Base-by-base conservation (phyloP, 1,140 invertebrate genomes). In the Andricus grossulariae region DNA sequence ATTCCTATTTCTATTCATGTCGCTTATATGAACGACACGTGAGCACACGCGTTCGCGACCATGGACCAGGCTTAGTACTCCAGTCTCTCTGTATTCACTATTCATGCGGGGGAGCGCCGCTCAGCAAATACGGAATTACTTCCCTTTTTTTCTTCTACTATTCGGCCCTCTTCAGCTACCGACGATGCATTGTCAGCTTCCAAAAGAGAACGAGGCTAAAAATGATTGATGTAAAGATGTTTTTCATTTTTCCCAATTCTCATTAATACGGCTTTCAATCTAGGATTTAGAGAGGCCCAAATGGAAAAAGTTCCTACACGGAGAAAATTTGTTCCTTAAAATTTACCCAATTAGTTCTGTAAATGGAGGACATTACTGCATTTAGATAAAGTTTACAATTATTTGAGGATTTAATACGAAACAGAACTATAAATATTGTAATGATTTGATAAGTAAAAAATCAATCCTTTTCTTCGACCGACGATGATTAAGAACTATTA, bases 1-100 rank as follows among this genome's bases (percentile, higher is more conserved):
- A 71, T 75, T 78, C 79, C 73, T 73, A 52, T 51, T 55, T 72
- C 79, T 70, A 71, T 75, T 80, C 79, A 77, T 73, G 70, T 49
- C 71, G 52, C 50, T 50, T 55, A n/a, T 49, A 71, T 15, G 16
- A 57, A 57, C 8, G 72, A 79, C 80, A 81, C 77, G 80, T 79
- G 55, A 57, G 19, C 55, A 60, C 57, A 25, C 19, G 57, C 21
- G 57, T 32, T 60, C 13, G 25, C 57, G 5, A 60, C 57, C 57
- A 60, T 60, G 25, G 57, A 60, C 57, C 57, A 60, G 19, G 19
- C 12, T 25, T 57, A 25, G 25, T 32, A 45, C 39, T 45, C 7
- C 10, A 45, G 39, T 45, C 39, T 45, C 6, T 45, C 39, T 45
- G 39, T 8, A 45, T 45, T 45, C 7, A 45, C 39, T 60, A 25